These are phyloP conservation scores for Tragelaphus buxtoni DNA, from an alignment of 2,113 vertebrate species.

Conservation along the genomic window DNA sequence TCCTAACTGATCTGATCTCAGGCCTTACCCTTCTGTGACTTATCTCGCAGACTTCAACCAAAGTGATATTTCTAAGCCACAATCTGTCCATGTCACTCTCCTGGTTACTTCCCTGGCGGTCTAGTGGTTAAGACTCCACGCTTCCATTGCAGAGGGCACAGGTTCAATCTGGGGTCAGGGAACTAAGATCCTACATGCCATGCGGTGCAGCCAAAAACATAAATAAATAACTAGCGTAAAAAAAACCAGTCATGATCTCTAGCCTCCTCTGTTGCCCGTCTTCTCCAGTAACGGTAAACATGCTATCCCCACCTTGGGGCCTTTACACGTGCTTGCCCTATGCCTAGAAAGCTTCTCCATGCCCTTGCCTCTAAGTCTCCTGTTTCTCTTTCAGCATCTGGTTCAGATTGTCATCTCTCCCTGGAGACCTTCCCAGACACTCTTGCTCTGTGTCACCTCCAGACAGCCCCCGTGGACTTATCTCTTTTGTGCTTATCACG, in stretches of 20 bases:
- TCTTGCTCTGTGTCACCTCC: not conserved
- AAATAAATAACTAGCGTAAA: not conserved
- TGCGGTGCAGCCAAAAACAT: not conserved
- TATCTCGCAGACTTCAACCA: not conserved
- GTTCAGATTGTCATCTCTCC: not conserved
- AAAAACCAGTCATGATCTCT: not conserved
- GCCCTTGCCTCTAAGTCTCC: not conserved
- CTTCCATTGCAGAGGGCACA: not conserved
- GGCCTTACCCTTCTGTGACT: not conserved
- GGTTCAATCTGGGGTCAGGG: not conserved
- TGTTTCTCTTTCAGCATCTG: not conserved
- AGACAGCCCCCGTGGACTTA: not conserved
- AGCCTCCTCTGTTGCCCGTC: not conserved
- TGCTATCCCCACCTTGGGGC: not conserved
- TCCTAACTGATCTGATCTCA: not conserved
- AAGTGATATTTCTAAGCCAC: not conserved
- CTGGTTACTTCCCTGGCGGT: not conserved
- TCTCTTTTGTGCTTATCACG: not conserved
- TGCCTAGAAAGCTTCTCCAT: not conserved
- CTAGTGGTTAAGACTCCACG: not conserved
- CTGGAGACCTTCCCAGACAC: not conserved
- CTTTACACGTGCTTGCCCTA: not conserved
- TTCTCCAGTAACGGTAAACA: not conserved
- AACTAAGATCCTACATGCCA: not conserved
- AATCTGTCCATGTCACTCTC: not conserved